phyloP scores from a whole-genome alignment of 2,888 invertebrate genomes.

The Lamproptera curius region DNA sequence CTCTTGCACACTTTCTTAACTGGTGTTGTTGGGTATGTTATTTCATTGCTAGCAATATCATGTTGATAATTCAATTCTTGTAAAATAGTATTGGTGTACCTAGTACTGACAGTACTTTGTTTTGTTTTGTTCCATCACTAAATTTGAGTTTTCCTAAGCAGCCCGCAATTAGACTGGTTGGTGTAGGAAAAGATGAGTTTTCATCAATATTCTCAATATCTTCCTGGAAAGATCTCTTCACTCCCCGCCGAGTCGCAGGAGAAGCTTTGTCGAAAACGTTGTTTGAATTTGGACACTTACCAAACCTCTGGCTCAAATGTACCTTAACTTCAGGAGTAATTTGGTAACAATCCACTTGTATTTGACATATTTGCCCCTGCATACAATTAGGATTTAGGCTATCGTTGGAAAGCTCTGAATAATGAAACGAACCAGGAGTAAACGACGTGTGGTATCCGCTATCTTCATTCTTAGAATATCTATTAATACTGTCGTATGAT shows the following conservation, averaged over 20 bases:
- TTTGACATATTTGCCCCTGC: slow-evolving; percentile 38
- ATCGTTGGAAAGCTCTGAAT: slow-evolving; percentile 49
- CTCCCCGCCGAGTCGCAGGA: slow-evolving; percentile 47
- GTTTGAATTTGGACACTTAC: slow-evolving; percentile 20
- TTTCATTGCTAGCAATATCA: slow-evolving; percentile 34
- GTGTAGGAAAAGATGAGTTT: slow-evolving; percentile 46
- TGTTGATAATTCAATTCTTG: slow-evolving; percentile 29
- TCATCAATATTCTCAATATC: slow-evolving; percentile 37
- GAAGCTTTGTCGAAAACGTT: slow-evolving; percentile 35
- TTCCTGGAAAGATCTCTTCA: slow-evolving; percentile 53
- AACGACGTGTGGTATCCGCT: slow-evolving; percentile 68
- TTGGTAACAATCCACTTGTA: slow-evolving; percentile 39
- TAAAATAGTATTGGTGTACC: slow-evolving; percentile 23
- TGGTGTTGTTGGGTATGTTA: slow-evolving; percentile 61
- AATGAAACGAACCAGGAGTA: slow-evolving; percentile 59
- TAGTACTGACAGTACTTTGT: slow-evolving; percentile 25
- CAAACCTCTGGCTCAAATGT: slow-evolving; percentile 32
- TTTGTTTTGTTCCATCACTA: slow-evolving; percentile 44
- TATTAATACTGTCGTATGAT: slow-evolving; percentile 40
- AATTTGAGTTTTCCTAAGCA: slow-evolving; percentile 59
- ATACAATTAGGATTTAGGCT: slow-evolving; percentile 43
- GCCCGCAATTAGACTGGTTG: slow-evolving; percentile 62
- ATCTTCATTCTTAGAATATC: slow-evolving; percentile 58
- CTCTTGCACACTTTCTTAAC: slow-evolving; percentile 51
- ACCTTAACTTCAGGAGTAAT: slow-evolving; percentile 40